These are phyloP conservation scores for Ectemnius continuus DNA, from an alignment of 2,888 invertebrate genomes.

Conservation along the genomic window DNA sequence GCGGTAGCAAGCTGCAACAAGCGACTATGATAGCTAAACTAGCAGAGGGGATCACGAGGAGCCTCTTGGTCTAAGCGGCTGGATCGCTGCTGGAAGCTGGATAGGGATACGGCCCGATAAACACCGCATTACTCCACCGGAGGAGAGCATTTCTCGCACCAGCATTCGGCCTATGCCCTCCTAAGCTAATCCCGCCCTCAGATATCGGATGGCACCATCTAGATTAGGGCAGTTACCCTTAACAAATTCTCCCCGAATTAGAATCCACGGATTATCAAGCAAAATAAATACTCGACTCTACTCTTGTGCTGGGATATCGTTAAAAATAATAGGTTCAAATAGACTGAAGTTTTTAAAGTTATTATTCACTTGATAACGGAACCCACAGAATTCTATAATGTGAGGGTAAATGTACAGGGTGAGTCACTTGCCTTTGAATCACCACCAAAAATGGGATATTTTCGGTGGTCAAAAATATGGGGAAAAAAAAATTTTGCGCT, in stretches of 20 bases:
- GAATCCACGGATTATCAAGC: background rate
- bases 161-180: slow-evolving; percentile 59
- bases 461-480: no score
- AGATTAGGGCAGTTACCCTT: slow-evolving; percentile 61
- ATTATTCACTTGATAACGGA: background rate
- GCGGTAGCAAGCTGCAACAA: slow-evolving; percentile 53
- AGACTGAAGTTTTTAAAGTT: no score
- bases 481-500: no score
- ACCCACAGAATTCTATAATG: background rate
- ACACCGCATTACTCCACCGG: slow-evolving; percentile 74
- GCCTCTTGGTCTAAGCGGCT: slow-evolving; percentile 66
- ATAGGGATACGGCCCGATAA: slow-evolving; percentile 74
- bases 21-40: slow-evolving; percentile 65
- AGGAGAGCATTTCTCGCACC: slow-evolving; percentile 67
- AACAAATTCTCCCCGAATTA: slow-evolving; percentile 57
- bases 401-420: slow-evolving; percentile 13
- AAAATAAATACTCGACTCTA: background rate
- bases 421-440: no score
- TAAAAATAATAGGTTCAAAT: no score
- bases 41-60: slow-evolving; percentile 67
- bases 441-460: no score
- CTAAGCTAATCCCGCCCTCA: slow-evolving; percentile 62
- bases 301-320: no score
- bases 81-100: slow-evolving; percentile 65
- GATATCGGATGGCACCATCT: slow-evolving; percentile 64